A percentile compares a stretch with the other conserved stretches of the same genome.
Conservation (phyloP, 1,140 invertebrate species). For the Plutomurus gul region DNA sequence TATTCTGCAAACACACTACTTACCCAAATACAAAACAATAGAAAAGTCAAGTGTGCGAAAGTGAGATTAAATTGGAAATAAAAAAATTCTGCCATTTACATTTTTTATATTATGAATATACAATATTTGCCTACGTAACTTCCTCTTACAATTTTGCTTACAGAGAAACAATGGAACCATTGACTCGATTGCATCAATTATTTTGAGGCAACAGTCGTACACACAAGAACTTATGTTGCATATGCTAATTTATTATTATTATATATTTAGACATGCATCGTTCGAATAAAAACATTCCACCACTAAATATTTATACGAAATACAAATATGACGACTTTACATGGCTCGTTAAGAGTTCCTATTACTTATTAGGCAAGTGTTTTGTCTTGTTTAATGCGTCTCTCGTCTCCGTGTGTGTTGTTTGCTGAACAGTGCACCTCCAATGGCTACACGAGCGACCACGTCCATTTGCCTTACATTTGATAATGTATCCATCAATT, state of each 20-base stretch:
- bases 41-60: not conserved
- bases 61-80: not conserved
- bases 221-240: too few species aligned
- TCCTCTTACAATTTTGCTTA: not conserved
- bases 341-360: not conserved
- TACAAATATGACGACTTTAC: too few species aligned
- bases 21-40: not conserved
- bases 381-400: too few species aligned
- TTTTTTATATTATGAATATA: not conserved
- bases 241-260: too few species aligned
- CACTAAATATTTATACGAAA: too few species aligned
- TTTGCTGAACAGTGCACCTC: too few species aligned
- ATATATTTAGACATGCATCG: too few species aligned
- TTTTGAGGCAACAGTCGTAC: too few species aligned
- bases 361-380: not conserved
- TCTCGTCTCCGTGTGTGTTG: too few species aligned
- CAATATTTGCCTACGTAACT: conserved; percentile 7
- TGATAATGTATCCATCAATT: not conserved
- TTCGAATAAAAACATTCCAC: too few species aligned
- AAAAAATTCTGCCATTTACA: not conserved
- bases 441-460: too few species aligned
- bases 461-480: not conserved
- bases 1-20: too few species aligned
- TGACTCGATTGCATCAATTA: conserved; percentile 9
- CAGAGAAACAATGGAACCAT: not conserved